Evolutionary conservation across 1,140 invertebrate species (phyloP).

Genomic region (Mya arenaria): DNA sequence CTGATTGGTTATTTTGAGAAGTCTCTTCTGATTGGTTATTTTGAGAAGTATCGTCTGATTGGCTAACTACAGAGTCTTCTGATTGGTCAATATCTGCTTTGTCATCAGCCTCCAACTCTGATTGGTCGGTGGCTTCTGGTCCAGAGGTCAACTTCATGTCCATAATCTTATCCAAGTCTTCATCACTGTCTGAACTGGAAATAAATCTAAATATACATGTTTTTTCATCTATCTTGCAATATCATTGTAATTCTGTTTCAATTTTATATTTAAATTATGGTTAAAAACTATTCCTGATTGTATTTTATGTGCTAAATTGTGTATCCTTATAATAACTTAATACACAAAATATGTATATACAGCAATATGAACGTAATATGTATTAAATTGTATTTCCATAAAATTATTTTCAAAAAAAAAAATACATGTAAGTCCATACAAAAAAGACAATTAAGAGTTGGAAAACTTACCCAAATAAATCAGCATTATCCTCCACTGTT

Average conservation of each 20-base stretch:
- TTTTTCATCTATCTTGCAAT: not conserved
- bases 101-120: not conserved
- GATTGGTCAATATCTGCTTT: not conserved
- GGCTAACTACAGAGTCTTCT: not conserved
- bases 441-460: not conserved
- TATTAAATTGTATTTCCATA: not conserved
- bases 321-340: not conserved
- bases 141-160: slow-evolving; percentile 12
- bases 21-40: not conserved
- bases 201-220: not conserved
- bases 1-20: too few species aligned
- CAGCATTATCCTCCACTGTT: not conserved
- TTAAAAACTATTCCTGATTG: not conserved
- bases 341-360: not conserved
- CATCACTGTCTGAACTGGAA: slow-evolving; percentile 34
- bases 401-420: not conserved
- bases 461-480: not conserved
- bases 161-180: slow-evolving; percentile 43
- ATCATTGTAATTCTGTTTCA: not conserved
- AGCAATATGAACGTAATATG: not conserved
- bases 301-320: not conserved
- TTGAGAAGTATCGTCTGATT: not conserved
- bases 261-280: not conserved
- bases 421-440: not conserved
- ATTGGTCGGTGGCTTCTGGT: too few species aligned